Percentiles rank a stretch among this genome's conserved stretches.
Evolutionary conservation across 2,797 vertebrate species (phyloP).

Genomic region (Gymnodraco acuticeps): DNA sequence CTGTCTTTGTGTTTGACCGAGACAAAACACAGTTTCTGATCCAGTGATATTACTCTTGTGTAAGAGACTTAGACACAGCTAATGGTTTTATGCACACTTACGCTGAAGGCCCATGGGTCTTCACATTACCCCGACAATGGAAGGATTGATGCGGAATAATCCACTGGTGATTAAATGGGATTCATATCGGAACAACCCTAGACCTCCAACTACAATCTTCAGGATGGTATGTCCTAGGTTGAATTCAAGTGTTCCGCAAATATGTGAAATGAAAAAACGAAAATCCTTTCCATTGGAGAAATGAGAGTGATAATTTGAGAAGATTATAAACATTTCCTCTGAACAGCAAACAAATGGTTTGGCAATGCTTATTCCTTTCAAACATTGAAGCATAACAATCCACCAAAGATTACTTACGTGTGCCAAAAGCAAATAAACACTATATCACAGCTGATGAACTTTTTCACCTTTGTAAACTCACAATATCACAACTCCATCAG

Average conservation of each 20-base stretch:
- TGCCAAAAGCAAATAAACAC: conserved; percentile 47
- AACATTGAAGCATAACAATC: conserved; percentile 9
- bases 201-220: conserved; percentile 39
- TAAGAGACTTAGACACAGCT: conserved; percentile 63
- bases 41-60: conserved; percentile 39
- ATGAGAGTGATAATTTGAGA: conserved; percentile 3
- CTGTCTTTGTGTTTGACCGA: conserved; percentile 26
- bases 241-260: conserved; percentile 34
- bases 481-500: conserved; percentile 32
- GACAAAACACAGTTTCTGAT: conserved; percentile 40
- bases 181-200: conserved; percentile 46
- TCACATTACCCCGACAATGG: conserved; percentile 60
- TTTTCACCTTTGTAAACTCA: conserved; percentile 59
- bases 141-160: conserved; percentile 71
- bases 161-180: conserved; percentile 67
- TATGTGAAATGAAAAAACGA: conserved; percentile 35
- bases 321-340: conserved; percentile 13
- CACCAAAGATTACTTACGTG: background rate
- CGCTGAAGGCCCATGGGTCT: conserved; percentile 40
- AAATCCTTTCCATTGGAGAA: conserved; percentile 14
- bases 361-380: conserved; percentile 1
- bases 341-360: conserved; percentile 35
- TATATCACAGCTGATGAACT: conserved; percentile 47
- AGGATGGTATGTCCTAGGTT: conserved; percentile 43
- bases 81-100: conserved; percentile 73